Percentiles rank a stretch among this genome's conserved stretches.
These are phyloP conservation scores for Augochlorella aurata DNA, from an alignment of 2,888 invertebrate genomes.

Conservation along the genomic window DNA sequence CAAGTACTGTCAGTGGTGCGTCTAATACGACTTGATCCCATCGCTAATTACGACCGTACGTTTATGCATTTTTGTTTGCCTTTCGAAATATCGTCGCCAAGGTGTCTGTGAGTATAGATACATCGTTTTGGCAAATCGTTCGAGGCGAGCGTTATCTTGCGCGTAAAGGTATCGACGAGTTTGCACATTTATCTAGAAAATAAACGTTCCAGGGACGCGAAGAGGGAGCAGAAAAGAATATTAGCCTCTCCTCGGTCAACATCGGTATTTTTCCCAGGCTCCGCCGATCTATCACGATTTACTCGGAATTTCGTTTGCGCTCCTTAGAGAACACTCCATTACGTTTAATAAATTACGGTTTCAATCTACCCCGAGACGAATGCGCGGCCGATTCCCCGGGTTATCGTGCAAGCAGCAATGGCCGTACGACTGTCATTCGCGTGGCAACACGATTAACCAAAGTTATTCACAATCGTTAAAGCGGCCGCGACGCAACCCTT, in stretches of 20 bases:
- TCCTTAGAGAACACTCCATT: conserved; percentile 51
- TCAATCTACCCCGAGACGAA: conserved; percentile 20
- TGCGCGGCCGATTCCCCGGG: not conserved
- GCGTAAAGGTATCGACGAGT: not conserved
- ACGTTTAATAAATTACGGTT: conserved; percentile 11
- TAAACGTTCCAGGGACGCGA: not conserved
- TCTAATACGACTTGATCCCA: conserved; percentile 20
- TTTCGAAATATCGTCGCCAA: not conserved
- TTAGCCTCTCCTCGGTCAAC: conserved; percentile 40
- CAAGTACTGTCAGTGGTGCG: too few relatives aligned
- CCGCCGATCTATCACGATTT: conserved; percentile 10
- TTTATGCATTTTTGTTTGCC: not conserved
- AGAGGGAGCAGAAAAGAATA: not conserved
- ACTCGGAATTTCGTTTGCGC: conserved; percentile 12
- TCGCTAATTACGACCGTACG: conserved; percentile 3
- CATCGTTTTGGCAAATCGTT: not conserved
- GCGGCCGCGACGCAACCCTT: not conserved
- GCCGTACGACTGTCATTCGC: not conserved
- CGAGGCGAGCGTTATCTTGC: not conserved
- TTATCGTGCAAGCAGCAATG: not conserved
- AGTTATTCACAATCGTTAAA: conserved; percentile 4
- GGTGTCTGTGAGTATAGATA: too few relatives aligned
- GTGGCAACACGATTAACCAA: not conserved
- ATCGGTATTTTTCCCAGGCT: not conserved
- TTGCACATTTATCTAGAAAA: not conserved